Evolutionary conservation across 2,888 invertebrate genomes (phyloP).

Genomic region (Pristionchus arcanus): DNA sequence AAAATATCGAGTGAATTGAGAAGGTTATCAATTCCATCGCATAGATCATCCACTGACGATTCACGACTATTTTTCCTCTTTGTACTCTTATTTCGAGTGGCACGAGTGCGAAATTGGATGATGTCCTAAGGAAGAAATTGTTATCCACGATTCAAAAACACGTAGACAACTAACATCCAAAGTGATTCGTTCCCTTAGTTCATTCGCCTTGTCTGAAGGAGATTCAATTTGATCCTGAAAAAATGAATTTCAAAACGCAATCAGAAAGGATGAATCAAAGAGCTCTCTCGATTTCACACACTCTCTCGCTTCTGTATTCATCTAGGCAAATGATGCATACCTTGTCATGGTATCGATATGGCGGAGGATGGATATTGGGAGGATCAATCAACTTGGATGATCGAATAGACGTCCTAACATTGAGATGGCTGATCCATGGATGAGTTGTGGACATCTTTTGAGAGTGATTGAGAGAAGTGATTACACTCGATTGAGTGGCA

Average conservation of each 20-base stretch:
- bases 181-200: not conserved
- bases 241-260: not conserved
- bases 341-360: conserved; percentile 47
- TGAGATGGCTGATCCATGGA: conserved; percentile 45
- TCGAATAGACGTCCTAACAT: not conserved
- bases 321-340: not conserved
- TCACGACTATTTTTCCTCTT: not conserved
- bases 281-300: not conserved
- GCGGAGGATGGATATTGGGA: not conserved
- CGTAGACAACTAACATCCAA: not conserved
- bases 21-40: not conserved
- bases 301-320: not conserved
- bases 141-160: not conserved
- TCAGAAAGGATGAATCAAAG: not conserved
- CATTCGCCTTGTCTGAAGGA: conserved; percentile 14
- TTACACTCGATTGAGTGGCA: conserved; percentile 1
- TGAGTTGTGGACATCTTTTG: conserved; percentile 25
- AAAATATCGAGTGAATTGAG: not conserved
- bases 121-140: not conserved
- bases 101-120: conserved; percentile 5
- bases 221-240: conserved; percentile 2
- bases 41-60: not conserved
- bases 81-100: not conserved
- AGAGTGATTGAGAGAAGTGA: not conserved
- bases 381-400: not conserved